Percentiles rank a stretch among this genome's conserved stretches.
Evolutionary conservation across 2,888 invertebrate species (phyloP).

Genomic region (Onchidella celtica): DNA sequence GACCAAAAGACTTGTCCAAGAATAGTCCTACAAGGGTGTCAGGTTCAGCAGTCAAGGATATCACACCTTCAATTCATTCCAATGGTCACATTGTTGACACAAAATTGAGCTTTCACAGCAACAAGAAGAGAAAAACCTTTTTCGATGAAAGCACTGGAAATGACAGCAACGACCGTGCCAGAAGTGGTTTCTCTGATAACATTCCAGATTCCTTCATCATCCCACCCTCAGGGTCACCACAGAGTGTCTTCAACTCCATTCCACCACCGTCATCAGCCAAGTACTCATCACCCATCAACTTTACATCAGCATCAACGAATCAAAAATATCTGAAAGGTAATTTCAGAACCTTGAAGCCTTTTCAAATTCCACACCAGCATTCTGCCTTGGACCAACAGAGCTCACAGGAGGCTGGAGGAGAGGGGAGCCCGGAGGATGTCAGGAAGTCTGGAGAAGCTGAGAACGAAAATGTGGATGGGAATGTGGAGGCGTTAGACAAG

Average conservation of each 20-base stretch:
- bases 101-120: neutral
- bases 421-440: neutral
- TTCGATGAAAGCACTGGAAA: neutral
- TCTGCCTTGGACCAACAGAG: neutral
- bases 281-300: neutral
- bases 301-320: constrained; percentile 13
- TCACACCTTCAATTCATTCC: neutral
- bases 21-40: neutral
- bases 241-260: constrained; percentile 41
- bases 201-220: neutral
- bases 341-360: constrained; percentile 26
- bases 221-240: constrained; percentile 34
- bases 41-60: neutral
- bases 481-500: constrained; percentile 34
- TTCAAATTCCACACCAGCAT: neutral
- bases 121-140: too few species aligned
- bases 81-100: neutral
- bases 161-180: neutral
- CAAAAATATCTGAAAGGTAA: constrained; percentile 25
- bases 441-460: constrained; percentile 6
- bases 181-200: neutral
- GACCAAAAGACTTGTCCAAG: constrained; percentile 14
- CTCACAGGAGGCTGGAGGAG: neutral
- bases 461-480: neutral
- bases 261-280: constrained; percentile 20